Evolutionary conservation across 2,113 vertebrate species (phyloP), one percentile per base, ranked within the genome.

Genomic region (Anseranas semipalmata): DNA sequence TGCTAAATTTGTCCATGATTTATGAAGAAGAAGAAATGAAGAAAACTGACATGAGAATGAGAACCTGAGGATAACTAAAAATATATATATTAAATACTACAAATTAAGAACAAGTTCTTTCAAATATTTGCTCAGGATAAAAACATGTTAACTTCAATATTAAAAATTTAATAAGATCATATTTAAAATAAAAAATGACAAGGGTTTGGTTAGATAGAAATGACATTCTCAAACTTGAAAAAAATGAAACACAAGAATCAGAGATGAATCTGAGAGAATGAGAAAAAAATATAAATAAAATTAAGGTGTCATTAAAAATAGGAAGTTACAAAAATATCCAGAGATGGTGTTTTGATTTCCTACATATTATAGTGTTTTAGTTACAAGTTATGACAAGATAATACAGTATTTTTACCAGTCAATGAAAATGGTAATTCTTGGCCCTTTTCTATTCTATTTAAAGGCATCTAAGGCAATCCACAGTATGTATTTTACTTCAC

Each of bases 1-100:
- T 81, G 46, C 59, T 73, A 90, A 88, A 90, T 91, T 91, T 95
- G 11, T 10, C 90, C 71, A 67, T 16, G 43, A n/a, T 37, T 39
- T 63, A 77, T 30, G 63, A 43, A n/a, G 78, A 85, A 55, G 35
- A 81, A 82, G 20, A 76, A 87, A 79, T 16, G 30, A 93, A 43
- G 12, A 92, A 72, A 86, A 60, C 6, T 85, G 33, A 32, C 15
- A 8, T 9, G 10, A 62, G 9, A 68, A 73, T 25, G 15, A 75
- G 72, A 84, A 89, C 53, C 10, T 46, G 35, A 86, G 3, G 14
- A 66, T 84, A 78, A 76, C 20, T 43, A 21, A 3, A 62, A 73
- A 76, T 43, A 62, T 13, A 7, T 11, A 2, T 19, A n/a, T 2
- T 27, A 63, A 93, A 70, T 77, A 84, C 18, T 90, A 25, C 50